Base-by-base conservation (phyloP, 2,797 vertebrate genomes). In the Chelon auratus region DNA sequence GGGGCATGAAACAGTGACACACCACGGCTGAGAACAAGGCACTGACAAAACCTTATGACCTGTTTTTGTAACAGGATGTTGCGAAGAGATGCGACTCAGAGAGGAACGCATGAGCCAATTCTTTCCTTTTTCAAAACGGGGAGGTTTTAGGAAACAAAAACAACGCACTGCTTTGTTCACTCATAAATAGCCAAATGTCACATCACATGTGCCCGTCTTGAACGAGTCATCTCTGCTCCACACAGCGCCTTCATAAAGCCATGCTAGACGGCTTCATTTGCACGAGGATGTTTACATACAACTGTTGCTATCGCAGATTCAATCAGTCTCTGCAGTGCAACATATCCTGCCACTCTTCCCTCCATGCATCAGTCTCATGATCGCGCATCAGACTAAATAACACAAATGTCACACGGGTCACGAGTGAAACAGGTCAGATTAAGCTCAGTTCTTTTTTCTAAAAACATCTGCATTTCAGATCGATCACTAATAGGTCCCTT, bases 31-130 rank as follows among this genome's bases (percentile, higher is more conserved):
- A 54, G 58, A 75, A 79, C 52, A 63, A 56, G 51, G 22, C 50
- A 53, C 36, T 56, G 64, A 72, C 77, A 74, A 65, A 78, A 85
- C 24, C 60, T 60, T 76, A 66, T 78, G 82, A 85, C 76, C 73
- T 83, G 81, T 86, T 92, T 89, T 80, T 87, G 85, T 68, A 93
- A 93, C 92, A 93, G 90, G 91, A 91, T 93, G 88, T 92, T 91
- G 89, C 87, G 82, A 77, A 81, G 85, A 83, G 74, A 88, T 86
- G 78, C 63, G 76, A 73, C 78, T 52, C 50, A 65, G 68, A 68
- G 68, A 86, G 68, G 68, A 87, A 82, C 75, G 67, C 54, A 74
- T 89, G 87, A 86, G 70, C 75, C 77, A 89, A 75, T 88, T 86
- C 67, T 90, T 83, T 85, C 80, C 77, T 77, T 89, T 82, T 84